Evolutionary conservation across 2,797 vertebrate species (phyloP), one percentile per base, ranked within the genome.

Genomic region (Protosalanx chinensis): DNA sequence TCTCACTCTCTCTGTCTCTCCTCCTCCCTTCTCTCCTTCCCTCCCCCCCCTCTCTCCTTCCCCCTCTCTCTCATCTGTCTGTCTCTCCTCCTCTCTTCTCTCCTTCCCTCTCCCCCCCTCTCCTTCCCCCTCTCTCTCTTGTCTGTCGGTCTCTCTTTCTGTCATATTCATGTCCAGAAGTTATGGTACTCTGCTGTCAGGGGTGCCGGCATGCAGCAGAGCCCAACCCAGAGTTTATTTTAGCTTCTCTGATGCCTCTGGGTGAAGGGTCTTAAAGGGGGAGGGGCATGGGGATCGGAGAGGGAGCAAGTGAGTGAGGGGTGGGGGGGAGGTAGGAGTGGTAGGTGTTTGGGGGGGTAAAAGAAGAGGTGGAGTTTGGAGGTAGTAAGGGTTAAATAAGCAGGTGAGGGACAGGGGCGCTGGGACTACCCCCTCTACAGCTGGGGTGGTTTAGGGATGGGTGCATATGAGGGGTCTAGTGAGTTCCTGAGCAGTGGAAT

Each of bases 211-310:
- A 81, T 53, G 71, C 41, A 57, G 63, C 51, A 53, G 60, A 75
- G 83, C 80, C 80, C 75, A 72, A 79, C 84, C 83, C 86, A 75
- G 56, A 73, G 82, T 79, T 81, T 88, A 86, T 88, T 88, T 87
- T 67, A 78, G 84, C 79, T 78, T 70, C 64, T n/a, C 6, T 29
- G 56, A 20, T 64, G 33, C 37, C 33, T 64, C 4, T 16, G 51
- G 51, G 41, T 63, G 46, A 33, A 2, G 13, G n/a, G 30, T 46
- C 41, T 46, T 46, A 13, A 46, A 1, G 33, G 56, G n/a, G 32
- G 16, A 1, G 37, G 37, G 12, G 6, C 10, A 12, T 30, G n/a
- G 37, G 8, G 37, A 27, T 18, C 1, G 41, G 41, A 46, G 41
- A 12, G 41, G 41, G 37, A 41, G 37, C 2, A 10, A 41, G 37